A percentile compares a stretch with the other conserved stretches of the same genome.
Conservation (phyloP, 1,140 invertebrate species). For the Lanistes nyassanus region DNA sequence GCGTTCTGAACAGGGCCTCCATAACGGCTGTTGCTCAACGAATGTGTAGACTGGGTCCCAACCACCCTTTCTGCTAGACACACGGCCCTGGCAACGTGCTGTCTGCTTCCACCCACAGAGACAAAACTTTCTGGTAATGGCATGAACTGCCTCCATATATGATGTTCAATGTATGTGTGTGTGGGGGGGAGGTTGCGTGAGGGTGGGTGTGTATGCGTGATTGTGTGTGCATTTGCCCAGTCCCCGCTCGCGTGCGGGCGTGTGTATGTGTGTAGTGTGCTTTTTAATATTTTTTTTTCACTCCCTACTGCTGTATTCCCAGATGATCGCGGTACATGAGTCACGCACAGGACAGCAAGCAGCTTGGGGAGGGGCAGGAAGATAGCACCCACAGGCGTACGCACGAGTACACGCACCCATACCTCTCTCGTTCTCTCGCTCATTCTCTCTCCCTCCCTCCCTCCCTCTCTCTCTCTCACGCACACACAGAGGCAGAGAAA, state of each 20-base stretch:
- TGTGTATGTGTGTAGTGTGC: background rate
- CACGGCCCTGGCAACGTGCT: too few species aligned
- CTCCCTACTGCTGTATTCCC: background rate
- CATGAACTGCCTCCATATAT: too few species aligned
- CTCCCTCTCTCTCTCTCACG: too few species aligned
- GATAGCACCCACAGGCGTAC: background rate
- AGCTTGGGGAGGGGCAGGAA: background rate
- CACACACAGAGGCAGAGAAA: too few species aligned
- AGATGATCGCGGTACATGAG: background rate
- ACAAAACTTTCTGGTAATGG: too few species aligned
- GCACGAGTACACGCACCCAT: background rate
- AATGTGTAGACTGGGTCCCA: too few species aligned
- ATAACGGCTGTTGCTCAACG: too few species aligned
- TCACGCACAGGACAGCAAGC: background rate
- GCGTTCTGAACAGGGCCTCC: too few species aligned
- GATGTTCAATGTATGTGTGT: conserved; percentile 2
- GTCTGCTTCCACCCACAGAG: too few species aligned
- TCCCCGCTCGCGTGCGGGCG: too few species aligned
- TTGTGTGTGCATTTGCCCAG: background rate
- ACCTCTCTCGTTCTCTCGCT: background rate
- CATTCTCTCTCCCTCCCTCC: background rate
- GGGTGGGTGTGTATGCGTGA: background rate
- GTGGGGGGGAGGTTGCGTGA: background rate
- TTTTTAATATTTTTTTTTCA: background rate
- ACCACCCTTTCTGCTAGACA: too few species aligned